These are phyloP conservation scores for Tuberolachnus salignus DNA, from an alignment of 2,888 invertebrate species.

Conservation along the genomic window DNA sequence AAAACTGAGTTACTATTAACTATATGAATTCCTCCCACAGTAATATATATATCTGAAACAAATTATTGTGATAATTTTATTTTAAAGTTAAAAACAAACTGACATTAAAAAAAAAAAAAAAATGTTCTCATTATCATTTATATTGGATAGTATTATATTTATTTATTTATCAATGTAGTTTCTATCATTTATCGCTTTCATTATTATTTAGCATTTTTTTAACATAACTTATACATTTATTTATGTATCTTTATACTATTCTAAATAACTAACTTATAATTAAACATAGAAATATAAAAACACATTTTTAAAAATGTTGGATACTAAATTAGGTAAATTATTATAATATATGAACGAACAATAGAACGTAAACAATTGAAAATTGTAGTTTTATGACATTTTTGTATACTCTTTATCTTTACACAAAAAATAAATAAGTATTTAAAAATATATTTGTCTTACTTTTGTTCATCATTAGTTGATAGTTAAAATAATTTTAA, in stretches of 20 bases:
- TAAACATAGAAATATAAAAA: neutral
- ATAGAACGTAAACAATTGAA: neutral
- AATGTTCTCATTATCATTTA: neutral
- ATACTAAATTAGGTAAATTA: conserved; percentile 4
- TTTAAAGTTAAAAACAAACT: neutral
- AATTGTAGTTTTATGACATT: conserved; percentile 8
- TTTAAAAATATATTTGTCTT: conserved; percentile 7
- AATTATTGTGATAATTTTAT: conserved; percentile 47
- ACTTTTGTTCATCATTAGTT: too few species aligned
- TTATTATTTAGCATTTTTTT: conserved; percentile 8
- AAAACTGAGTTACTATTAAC: conserved; percentile 11
- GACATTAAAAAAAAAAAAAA: neutral
- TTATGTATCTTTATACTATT: neutral
- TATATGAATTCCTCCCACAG: neutral
- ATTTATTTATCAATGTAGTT: conserved; percentile 23
- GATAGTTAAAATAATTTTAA: too few species aligned
- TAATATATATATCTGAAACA: conserved; percentile 21
- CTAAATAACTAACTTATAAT: conserved; percentile 30
- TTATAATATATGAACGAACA: conserved; percentile 6
- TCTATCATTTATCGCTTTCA: conserved; percentile 2
- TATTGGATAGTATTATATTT: neutral
- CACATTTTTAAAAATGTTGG: neutral
- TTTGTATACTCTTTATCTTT: conserved; percentile 25
- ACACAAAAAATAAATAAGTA: conserved; percentile 1
- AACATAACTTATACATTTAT: neutral